Evolutionary conservation across 2,797 vertebrate species (phyloP).

Genomic region (Zenarchopterus dispar): DNA sequence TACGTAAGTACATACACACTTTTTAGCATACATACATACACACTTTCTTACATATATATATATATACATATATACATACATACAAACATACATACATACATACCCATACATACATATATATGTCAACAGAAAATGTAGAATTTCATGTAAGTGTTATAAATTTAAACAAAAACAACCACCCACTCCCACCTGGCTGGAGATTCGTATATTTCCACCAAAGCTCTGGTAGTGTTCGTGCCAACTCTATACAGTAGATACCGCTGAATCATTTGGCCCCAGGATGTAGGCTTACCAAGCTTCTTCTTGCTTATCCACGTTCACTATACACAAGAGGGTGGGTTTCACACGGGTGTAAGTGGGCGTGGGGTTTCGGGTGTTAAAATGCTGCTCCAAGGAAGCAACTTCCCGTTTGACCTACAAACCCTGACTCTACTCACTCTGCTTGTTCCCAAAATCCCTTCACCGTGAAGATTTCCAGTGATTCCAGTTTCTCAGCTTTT

Average conservation of each 20-base stretch:
- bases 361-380: conserved; percentile 26
- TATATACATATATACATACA: no score
- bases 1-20: no score
- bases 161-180: no score
- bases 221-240: no score
- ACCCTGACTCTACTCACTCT: conserved; percentile 34
- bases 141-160: no score
- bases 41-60: no score
- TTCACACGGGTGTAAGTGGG: conserved; percentile 38
- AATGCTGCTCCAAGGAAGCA: conserved; percentile 31
- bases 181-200: no score
- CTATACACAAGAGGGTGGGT: conserved; percentile 57
- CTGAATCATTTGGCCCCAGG: conserved; percentile 64
- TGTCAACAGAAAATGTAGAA: no score
- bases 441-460: conserved; percentile 26
- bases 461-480: conserved; percentile 48
- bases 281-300: conserved; percentile 25
- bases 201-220: no score
- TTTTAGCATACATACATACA: no score
- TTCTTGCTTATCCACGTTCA: conserved; percentile 52
- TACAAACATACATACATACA: no score
- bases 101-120: no score
- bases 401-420: conserved; percentile 62
- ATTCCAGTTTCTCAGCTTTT: conserved; percentile 2
- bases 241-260: conserved; percentile 32